Evolutionary conservation across 2,888 invertebrate species (phyloP), one percentile per base, ranked within the genome.

Genomic region (Nycteola revayana): DNA sequence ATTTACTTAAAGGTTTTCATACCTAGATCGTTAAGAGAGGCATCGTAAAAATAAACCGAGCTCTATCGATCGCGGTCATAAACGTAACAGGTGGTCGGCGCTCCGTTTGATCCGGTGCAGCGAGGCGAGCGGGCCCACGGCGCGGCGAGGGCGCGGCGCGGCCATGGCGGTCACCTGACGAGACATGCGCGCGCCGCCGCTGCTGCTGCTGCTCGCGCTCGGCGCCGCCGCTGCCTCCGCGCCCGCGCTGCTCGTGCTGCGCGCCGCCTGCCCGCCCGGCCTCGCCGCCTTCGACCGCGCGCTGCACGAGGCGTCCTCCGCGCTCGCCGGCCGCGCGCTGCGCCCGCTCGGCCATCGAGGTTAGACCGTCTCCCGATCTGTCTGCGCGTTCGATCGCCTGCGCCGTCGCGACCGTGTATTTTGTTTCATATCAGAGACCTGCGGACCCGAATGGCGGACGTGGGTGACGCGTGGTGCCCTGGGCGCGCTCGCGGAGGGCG

Each of bases 121-220:
- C 49, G 49, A 60, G 40, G 51, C 59, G 63, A 38, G 54, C 42
- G 55, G 27, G 61, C 47, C 45, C 5, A 36, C 32, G 30, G 41
- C 48, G 54, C 57, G 61, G 48, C 45, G 5, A 36, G 34, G 30
- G 41, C 48, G 54, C 57, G 57, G 56, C 55, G 45, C 52, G 46
- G 36, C 49, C 59, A 50, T 56, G 60, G 62, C 24, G 51, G 58
- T 32, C 45, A 34, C 61, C 54, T 55, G 66, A 56, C 57, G 59
- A 54, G 77, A 73, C 40, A 79, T 80, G 76, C 78, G 75, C 68
- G 76, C 58, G 57, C 57, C 53, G 37, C 39, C 52, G 25, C 32
- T 31, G 37, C 37, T 33, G 25, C 36, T 29, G 3, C 30, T 32
- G 2, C 20, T 26, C 9, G 8, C 31, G 4, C 14, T 26, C 8